Evolutionary conservation across 2,113 vertebrate genomes (phyloP), one percentile per base, ranked within the genome.

Genomic region (Mormyrus iriodes): DNA sequence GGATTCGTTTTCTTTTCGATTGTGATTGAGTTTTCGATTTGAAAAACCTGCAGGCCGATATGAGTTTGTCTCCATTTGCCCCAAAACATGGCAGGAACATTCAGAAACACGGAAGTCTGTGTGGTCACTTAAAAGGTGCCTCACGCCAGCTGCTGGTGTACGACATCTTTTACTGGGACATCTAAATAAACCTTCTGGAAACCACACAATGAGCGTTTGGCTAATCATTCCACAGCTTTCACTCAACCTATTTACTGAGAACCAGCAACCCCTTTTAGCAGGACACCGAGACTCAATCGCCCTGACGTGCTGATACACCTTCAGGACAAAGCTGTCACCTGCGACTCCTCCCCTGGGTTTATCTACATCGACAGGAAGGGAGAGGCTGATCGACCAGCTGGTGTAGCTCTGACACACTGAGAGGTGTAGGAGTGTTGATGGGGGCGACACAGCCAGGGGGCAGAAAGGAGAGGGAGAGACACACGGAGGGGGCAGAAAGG

Each of bases 291-390:
- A 15, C 69, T 76, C 69, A 4, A 21, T 42, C 6, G 82, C 24
- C 19, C 61, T 65, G 61, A 69, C 27, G 12, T 27, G 27, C 61
- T 27, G 61, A 69, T 27, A 69, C 61, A 69, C 61, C 61, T 31
- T 31, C 44, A 42, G 55, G 83, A 69, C 58, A 53, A n/a, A 86
- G 61, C 48, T 46, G 61, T 76, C 58, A 73, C 35, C 10, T 52
- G 65, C 27, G 9, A 46, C 58, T 15, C 48, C 46, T 31, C 9
- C 65, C 3, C 52, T 73, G 35, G 52, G 58, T 69, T 69, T 69
- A 19, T 85, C 51, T 55, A 90, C n/a, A 51, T 73, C 61, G 87
- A 87, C 85, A 87, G 35, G 5, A 90, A 48, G 8, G 17, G 39
- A 27, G 76, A 79, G 31, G 85, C 4, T 31, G 58, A 52, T 79